Percentiles rank a stretch among this genome's conserved stretches.
Evolutionary conservation across 2,113 vertebrate genomes (phyloP).

Genomic region (Charina bottae): DNA sequence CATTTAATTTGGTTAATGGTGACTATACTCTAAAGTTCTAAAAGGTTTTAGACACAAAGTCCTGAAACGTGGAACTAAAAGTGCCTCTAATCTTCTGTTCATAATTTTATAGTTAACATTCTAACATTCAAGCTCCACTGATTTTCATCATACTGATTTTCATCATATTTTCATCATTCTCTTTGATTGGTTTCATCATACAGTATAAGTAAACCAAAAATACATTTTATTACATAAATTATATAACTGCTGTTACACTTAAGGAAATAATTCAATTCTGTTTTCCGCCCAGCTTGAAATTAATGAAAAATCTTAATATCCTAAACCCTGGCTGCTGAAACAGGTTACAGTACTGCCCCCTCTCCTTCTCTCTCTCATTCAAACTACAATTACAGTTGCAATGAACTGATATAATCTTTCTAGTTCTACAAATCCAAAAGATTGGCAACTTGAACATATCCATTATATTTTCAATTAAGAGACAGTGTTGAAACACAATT

Average conservation of each 20-base stretch:
- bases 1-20: background rate
- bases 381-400: background rate
- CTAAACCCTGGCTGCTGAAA: background rate
- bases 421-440: background rate
- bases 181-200: too few relatives aligned
- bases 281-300: background rate
- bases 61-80: background rate
- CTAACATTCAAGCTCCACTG: background rate
- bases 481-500: background rate
- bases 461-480: background rate
- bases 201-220: background rate
- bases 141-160: background rate
- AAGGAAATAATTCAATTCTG: background rate
- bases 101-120: background rate
- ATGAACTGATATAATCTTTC: background rate
- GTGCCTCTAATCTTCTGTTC: background rate
- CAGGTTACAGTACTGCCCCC: background rate
- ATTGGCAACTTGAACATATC: background rate
- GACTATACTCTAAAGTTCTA: background rate
- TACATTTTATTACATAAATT: background rate
- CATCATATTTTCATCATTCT: too few relatives aligned
- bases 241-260: constrained; percentile 12
- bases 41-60: background rate
- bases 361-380: background rate
- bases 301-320: background rate